Percentiles rank a stretch among this genome's conserved stretches.
phyloP scores from a whole-genome alignment of 1,140 invertebrate species.

The Drosophila murphyi region DNA sequence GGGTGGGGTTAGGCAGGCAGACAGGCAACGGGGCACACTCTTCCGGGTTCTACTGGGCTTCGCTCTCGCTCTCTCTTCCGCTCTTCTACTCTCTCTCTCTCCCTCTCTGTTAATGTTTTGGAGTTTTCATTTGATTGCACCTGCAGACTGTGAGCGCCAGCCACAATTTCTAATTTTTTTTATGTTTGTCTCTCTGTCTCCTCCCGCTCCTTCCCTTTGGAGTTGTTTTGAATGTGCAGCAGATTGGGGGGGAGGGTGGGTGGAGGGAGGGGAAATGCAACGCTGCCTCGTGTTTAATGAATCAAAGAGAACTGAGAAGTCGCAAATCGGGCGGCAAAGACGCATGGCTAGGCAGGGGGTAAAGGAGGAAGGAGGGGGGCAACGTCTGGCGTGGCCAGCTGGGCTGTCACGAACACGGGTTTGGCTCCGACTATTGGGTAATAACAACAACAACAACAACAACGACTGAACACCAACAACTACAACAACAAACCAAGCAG shows the following conservation, averaged over 20 bases:
- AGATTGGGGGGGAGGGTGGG: not conserved
- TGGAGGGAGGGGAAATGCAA: not conserved
- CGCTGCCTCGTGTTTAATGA: conserved; percentile 55
- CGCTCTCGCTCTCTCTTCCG: conserved; percentile 8
- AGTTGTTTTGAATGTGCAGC: conserved; percentile 31
- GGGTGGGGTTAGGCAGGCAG: not conserved
- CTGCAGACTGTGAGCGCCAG: conserved; percentile 65
- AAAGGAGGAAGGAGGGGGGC: not conserved
- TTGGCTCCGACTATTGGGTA: conserved; percentile 54
- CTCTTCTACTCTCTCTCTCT: not conserved
- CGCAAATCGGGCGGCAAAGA: conserved; percentile 8
- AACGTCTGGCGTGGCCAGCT: conserved; percentile 50
- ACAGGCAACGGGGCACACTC: conserved; percentile 48
- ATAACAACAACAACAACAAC: conserved; percentile 39
- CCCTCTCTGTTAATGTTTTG: conserved; percentile 27
- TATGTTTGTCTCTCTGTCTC: conserved; percentile 34
- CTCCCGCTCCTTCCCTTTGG: not conserved
- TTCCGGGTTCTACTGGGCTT: conserved; percentile 64
- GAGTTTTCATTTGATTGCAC: conserved; percentile 67
- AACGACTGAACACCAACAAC: conserved; percentile 49
- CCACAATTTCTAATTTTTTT: conserved; percentile 74
- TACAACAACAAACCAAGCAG: conserved; percentile 50
- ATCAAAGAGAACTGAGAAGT: conserved; percentile 62
- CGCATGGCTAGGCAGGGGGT: conserved; percentile 6
- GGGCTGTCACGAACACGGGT: conserved; percentile 70